Conservation (phyloP, 2,113 vertebrate genomes). For the Tyto alba region DNA sequence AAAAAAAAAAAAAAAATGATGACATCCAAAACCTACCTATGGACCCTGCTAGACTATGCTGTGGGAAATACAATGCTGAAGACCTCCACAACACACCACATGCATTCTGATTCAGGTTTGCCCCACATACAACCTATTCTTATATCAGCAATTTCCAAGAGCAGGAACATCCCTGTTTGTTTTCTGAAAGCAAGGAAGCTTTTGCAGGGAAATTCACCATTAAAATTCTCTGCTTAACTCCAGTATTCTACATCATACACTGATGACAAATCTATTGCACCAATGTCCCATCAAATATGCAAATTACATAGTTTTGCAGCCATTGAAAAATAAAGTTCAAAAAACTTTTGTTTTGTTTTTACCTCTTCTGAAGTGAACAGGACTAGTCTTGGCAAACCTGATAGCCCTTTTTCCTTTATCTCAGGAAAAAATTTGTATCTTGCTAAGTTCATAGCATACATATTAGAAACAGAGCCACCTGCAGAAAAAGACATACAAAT, state of each 20-base stretch:
- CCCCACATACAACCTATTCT: background rate
- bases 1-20: background rate
- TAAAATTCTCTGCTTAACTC: background rate
- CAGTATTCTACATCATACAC: background rate
- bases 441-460: constrained; percentile 85
- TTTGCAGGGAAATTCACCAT: background rate
- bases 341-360: background rate
- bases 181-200: background rate
- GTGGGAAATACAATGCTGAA: background rate
- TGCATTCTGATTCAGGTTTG: background rate
- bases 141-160: background rate
- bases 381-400: constrained; percentile 74
- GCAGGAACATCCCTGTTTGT: background rate
- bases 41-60: background rate
- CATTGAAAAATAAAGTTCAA: background rate
- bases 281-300: background rate
- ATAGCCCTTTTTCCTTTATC: constrained; percentile 83
- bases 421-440: constrained; percentile 79
- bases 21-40: background rate
- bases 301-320: background rate
- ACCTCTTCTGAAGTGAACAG: constrained; percentile 86
- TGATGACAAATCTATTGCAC: background rate
- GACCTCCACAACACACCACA: background rate
- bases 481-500: constrained; percentile 26
- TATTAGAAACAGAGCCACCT: constrained; percentile 88